Conservation (phyloP, 2,797 vertebrate species). For the Neosilurus mollespiculum region DNA sequence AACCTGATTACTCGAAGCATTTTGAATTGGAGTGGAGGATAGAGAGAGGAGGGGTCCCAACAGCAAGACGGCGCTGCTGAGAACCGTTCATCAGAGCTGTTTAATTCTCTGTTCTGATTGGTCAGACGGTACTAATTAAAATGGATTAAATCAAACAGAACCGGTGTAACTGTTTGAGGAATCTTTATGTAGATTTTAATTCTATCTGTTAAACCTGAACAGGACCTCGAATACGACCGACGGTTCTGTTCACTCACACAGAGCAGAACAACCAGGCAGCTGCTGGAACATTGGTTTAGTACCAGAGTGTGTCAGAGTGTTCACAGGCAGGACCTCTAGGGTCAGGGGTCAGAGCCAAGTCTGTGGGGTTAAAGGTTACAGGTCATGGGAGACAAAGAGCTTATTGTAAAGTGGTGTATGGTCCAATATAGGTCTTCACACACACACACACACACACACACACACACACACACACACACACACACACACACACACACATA, state of each 20-base stretch:
- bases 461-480: background rate
- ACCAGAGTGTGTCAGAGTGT: background rate
- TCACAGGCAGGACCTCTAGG: background rate
- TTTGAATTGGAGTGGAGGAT: background rate
- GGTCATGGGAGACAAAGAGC: slow-evolving; percentile 6
- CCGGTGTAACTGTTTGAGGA: background rate
- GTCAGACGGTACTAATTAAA: background rate
- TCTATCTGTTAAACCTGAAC: background rate
- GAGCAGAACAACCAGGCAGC: background rate
- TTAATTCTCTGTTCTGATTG: background rate
- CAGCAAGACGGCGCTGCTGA: background rate
- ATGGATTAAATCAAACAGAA: background rate
- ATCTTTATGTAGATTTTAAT: background rate
- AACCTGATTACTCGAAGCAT: background rate
- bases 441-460: background rate
- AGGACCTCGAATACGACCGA: background rate
- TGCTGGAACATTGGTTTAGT: background rate
- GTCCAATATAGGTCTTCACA: background rate
- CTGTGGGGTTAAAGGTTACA: slow-evolving; percentile 9
- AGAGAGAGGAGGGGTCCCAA: no score
- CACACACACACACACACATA: background rate
- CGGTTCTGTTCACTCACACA: background rate
- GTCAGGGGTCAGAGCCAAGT: slow-evolving; percentile 20
- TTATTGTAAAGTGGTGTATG: background rate
- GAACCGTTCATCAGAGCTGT: background rate